Conservation (phyloP, 2,797 vertebrate genomes). For the Monodelphis domestica region DNA sequence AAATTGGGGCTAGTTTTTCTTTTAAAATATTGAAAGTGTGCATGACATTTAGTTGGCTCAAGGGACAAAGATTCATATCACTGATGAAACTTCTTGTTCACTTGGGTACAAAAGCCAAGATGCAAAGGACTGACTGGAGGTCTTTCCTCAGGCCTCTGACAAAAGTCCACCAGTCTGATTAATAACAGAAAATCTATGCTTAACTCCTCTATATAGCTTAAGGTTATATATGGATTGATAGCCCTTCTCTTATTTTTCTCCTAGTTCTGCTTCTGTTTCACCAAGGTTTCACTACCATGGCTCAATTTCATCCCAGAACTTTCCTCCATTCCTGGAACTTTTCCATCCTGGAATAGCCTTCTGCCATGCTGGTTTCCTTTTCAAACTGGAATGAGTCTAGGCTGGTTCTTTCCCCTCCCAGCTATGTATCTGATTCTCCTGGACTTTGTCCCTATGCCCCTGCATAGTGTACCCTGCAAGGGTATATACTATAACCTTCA, state of each 20-base stretch:
- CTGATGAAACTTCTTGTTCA: neutral
- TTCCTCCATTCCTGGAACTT: neutral
- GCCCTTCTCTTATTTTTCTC: neutral
- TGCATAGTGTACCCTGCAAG: neutral
- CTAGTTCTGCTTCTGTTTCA: neutral
- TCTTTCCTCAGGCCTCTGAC: neutral
- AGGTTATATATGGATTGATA: neutral
- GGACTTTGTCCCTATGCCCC: neutral
- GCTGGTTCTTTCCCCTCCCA: neutral
- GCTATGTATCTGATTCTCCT: neutral
- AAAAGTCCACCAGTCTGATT: neutral
- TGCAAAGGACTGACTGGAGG: neutral
- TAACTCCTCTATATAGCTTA: neutral
- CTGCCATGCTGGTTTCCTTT: neutral
- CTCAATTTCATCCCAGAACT: neutral
- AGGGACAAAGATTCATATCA: neutral
- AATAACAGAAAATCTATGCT: neutral
- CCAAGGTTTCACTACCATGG: neutral
- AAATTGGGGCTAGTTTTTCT: neutral
- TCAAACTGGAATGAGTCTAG: neutral
- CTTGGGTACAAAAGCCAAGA: neutral
- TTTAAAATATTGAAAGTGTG: neutral
- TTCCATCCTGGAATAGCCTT: neutral
- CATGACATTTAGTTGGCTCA: neutral
- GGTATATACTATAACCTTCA: too few relatives aligned